These are phyloP conservation scores for Amblyraja radiata DNA, from an alignment of 2,797 vertebrate genomes.

Conservation along the genomic window DNA sequence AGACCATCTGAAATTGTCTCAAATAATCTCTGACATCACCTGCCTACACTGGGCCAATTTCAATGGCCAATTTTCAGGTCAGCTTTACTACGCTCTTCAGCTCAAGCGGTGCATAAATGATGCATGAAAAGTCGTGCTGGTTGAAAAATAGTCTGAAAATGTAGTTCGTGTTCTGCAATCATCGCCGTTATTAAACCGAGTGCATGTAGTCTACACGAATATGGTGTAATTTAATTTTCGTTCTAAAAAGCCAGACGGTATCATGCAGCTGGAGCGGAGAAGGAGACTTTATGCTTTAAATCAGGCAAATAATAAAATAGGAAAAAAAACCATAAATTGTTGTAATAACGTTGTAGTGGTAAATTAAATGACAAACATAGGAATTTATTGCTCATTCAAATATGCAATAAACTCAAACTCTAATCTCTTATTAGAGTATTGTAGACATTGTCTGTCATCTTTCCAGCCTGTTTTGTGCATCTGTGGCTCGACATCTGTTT, in stretches of 20 bases:
- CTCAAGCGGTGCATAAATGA: neutral
- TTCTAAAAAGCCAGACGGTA: neutral
- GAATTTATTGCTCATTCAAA: conserved; percentile 13
- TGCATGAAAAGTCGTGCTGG: neutral
- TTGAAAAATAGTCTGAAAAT: neutral
- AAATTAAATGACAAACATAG: neutral
- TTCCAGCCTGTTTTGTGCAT: too few species aligned
- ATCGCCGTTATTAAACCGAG: neutral
- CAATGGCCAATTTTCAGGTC: too few species aligned
- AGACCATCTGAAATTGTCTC: too few species aligned
- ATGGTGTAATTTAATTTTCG: neutral
- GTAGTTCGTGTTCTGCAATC: neutral
- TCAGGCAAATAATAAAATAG: neutral
- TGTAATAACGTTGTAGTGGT: neutral
- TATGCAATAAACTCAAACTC: neutral
- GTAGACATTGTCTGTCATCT: neutral
- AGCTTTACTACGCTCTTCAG: too few species aligned
- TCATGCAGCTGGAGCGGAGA: neutral
- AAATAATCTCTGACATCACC: too few species aligned
- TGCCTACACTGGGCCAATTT: too few species aligned
- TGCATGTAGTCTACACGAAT: neutral
- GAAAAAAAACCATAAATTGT: neutral
- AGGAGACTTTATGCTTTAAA: neutral
- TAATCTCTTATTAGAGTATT: neutral
- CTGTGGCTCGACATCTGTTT: neutral